A percentile compares a stretch with the other conserved stretches of the same genome.
Conservation (phyloP, 2,888 invertebrate genomes). For the Scaptomyza reducta region DNA sequence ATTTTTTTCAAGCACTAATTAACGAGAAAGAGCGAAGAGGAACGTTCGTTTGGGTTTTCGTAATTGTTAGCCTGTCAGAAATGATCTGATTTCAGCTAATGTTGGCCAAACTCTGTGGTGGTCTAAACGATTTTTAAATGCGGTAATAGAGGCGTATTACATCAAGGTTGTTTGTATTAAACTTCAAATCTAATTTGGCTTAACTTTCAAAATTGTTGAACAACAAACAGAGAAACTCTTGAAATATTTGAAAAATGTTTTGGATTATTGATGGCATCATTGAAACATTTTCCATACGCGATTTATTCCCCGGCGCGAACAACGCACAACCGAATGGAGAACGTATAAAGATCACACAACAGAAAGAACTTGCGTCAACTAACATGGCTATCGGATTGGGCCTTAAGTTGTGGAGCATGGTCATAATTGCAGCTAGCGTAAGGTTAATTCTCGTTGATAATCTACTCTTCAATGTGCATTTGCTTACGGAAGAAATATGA, state of each 20-base stretch:
- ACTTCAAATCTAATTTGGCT: neutral
- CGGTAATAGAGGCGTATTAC: neutral
- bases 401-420: constrained; percentile 3
- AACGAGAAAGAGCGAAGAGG: constrained; percentile 1
- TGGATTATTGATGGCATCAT: constrained; percentile 5
- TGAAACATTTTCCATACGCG: constrained; percentile 1
- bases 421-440: neutral
- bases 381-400: neutral
- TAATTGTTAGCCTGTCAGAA: constrained; percentile 37
- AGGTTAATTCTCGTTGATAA: constrained; percentile 12
- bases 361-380: too few species aligned
- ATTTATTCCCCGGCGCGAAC: neutral
- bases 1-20: constrained; percentile 70
- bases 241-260: neutral
- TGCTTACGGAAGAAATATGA: too few species aligned
- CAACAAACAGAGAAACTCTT: neutral
- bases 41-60: constrained; percentile 2
- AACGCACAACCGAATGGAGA: neutral
- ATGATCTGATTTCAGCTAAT: neutral
- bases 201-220: neutral
- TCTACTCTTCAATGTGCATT: constrained; percentile 1
- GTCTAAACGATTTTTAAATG: neutral
- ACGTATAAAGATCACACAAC: neutral
- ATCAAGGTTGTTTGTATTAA: too few species aligned
- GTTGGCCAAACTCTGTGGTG: constrained; percentile 13